Percentiles rank a stretch among this genome's conserved stretches.
phyloP scores from a whole-genome alignment of 2,797 vertebrate genomes.

The Halcyon smyrnensis region DNA sequence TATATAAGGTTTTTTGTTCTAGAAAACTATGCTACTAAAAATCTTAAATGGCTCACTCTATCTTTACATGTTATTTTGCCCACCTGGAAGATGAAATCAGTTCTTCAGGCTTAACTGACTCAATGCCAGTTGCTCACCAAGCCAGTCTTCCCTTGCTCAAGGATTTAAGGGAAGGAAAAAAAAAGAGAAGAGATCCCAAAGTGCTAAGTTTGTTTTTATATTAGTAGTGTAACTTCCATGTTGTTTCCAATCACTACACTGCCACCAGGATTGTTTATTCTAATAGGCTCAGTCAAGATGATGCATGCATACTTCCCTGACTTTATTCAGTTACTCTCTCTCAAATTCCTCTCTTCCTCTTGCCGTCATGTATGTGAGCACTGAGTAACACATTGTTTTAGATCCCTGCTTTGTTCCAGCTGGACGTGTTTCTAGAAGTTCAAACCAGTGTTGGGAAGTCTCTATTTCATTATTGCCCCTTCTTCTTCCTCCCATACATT shows the following conservation, averaged over 20 bases:
- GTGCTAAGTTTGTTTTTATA: background rate
- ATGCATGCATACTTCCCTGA: background rate
- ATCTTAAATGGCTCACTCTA: background rate
- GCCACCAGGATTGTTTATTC: background rate
- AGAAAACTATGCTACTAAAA: background rate
- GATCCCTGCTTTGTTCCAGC: background rate
- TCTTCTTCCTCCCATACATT: background rate
- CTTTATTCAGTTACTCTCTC: background rate
- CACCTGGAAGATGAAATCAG: background rate
- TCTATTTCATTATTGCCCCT: background rate
- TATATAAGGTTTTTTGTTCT: background rate
- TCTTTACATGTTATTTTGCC: background rate
- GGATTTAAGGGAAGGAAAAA: background rate
- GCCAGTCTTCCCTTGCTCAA: background rate
- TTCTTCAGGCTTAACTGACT: background rate
- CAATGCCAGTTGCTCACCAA: background rate
- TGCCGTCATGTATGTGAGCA: rapidly evolving
- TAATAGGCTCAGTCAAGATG: rapidly evolving
- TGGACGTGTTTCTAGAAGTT: background rate
- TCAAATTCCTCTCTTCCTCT: background rate
- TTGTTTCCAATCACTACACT: background rate
- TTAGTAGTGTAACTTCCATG: background rate
- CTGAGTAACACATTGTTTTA: background rate
- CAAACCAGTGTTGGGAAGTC: background rate
- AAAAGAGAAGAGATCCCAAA: background rate